Evolutionary conservation across 2,888 invertebrate genomes (phyloP).

Genomic region (Tenthredo distinguenda): DNA sequence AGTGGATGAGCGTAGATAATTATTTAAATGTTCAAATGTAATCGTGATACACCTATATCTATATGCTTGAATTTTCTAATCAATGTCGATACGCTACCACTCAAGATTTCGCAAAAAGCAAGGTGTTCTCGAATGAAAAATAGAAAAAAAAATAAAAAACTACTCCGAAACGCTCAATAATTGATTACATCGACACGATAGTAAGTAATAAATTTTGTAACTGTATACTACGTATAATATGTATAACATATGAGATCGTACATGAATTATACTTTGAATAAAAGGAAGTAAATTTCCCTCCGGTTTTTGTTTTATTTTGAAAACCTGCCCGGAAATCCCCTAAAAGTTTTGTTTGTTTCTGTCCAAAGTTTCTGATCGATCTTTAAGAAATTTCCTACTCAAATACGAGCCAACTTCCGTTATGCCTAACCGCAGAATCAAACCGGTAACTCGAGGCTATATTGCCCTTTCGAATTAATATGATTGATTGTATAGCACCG

Average conservation of each 20-base stretch:
- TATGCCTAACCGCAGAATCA: background rate
- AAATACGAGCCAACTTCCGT: background rate
- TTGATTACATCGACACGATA: constrained; percentile 21
- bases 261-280: background rate
- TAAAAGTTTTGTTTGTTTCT: background rate
- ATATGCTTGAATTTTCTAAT: background rate
- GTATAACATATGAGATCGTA: background rate
- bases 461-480: background rate
- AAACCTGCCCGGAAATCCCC: background rate
- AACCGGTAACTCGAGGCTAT: background rate
- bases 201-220: constrained; percentile 10
- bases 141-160: background rate
- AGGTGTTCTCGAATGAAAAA: background rate
- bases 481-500: constrained; percentile 6
- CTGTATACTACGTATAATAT: background rate
- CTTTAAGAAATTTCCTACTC: background rate
- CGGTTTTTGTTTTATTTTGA: background rate
- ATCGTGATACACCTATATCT: background rate
- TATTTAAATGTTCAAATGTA: background rate
- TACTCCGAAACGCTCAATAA: background rate
- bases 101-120: too few relatives aligned
- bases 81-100: background rate
- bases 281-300: background rate
- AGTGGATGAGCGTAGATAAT: constrained; percentile 1
- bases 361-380: background rate